Evolutionary conservation across 2,888 invertebrate genomes (phyloP).

Genomic region (Erebia epiphron): DNA sequence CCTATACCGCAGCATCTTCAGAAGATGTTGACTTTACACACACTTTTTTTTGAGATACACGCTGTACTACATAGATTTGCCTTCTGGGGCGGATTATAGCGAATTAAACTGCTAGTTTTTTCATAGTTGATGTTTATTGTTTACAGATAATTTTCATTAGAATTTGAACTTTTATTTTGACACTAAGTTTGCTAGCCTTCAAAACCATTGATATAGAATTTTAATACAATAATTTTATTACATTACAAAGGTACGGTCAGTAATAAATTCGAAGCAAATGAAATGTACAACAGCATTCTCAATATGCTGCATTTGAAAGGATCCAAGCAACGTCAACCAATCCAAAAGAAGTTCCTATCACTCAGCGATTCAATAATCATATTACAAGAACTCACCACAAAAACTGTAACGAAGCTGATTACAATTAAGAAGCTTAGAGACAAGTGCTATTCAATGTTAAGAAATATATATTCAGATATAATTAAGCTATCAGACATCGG

Average conservation of each 20-base stretch:
- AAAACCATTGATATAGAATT: too few relatives aligned
- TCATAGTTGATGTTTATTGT: too few relatives aligned
- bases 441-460: slow-evolving; percentile 51
- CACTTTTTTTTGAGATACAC: too few relatives aligned
- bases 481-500: slow-evolving; percentile 41
- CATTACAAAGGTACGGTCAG: slow-evolving; percentile 43
- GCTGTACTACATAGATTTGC: too few relatives aligned
- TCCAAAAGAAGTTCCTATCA: slow-evolving; percentile 46
- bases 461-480: slow-evolving; percentile 52
- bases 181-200: background rate
- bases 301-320: slow-evolving; percentile 51
- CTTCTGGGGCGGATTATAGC: too few relatives aligned
- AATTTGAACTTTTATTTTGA: background rate
- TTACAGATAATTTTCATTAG: too few relatives aligned
- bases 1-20: too few relatives aligned
- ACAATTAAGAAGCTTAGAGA: slow-evolving; percentile 52
- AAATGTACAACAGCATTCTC: slow-evolving; percentile 51
- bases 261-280: slow-evolving; percentile 56
- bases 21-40: too few relatives aligned
- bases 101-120: too few relatives aligned
- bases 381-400: slow-evolving; percentile 50
- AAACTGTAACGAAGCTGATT: slow-evolving; percentile 41
- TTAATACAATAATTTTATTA: background rate
- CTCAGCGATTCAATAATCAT: slow-evolving; percentile 48
- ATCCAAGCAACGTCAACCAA: slow-evolving; percentile 43